Evolutionary conservation across 2,797 vertebrate species (phyloP), one percentile per base, ranked within the genome.

Genomic region (Lepus oiostolus): DNA sequence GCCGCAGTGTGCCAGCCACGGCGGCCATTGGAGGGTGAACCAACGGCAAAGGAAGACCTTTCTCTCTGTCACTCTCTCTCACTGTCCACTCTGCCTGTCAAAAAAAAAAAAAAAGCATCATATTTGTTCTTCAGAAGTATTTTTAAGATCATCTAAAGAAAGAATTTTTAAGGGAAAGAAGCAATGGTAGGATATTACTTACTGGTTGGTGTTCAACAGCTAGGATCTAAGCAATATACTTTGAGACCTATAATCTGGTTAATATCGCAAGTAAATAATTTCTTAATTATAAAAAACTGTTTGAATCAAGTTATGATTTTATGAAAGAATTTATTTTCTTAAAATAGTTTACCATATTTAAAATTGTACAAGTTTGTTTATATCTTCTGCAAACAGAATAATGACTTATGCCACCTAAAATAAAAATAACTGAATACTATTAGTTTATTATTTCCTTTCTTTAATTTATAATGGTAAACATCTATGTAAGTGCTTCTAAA

Each of bases 101-200:
- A 35, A 35, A 35, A 35, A 35, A 35, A 35, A 35, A 35, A 24
- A 38, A 21, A 63, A 88, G 28, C 30, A n/a, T 71, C 80, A 54
- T 54, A 60, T 85, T 96, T 92, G 26, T 89, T 86, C 30, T 68
- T 89, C 50, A 54, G 7, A 94, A 47, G 2, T 68, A 30, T 47
- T 86, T 4, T 9, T 65, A 76, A 76, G 54, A 93, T 93, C 71
- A 93, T 5, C 81, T 22, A 82, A 9, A 74, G 7, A 62, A 77
- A 77, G 42, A 47, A 47, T 72, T 88, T 11, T 96, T 83, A 89
- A 70, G 67, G 12, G 75, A 82, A 62, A 90, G 8, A 5, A 79
- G n/a, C 28, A 38, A 47, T 74, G 38, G 19, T 38, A 86, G 26
- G 70, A 93, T 75, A 94, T 93, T 47, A 83, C 11, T 22, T 71